Evolutionary conservation across 2,888 invertebrate genomes (phyloP).

Genomic region (Hypomecis atomaria): DNA sequence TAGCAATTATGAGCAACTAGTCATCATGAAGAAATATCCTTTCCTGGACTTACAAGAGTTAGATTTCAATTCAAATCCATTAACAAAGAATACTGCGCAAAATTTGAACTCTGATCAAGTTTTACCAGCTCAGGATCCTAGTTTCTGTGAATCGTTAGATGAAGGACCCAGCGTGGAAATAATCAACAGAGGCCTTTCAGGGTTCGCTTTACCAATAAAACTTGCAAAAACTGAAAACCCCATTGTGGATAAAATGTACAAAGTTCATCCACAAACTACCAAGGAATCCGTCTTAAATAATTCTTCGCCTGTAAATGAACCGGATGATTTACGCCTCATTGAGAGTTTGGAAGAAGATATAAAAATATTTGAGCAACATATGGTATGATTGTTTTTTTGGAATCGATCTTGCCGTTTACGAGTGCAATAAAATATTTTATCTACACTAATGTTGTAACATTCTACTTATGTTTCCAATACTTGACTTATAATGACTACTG

Average conservation of each 20-base stretch:
- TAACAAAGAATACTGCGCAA: slow-evolving; percentile 58
- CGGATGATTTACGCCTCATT: slow-evolving; percentile 26
- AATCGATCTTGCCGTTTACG: not conserved
- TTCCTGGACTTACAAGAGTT: slow-evolving; percentile 73
- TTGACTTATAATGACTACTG: no score
- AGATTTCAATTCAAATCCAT: slow-evolving; percentile 62
- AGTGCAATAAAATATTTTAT: not conserved
- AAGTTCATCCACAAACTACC: not conserved
- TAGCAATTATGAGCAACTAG: slow-evolving; percentile 70
- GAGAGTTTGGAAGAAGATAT: slow-evolving; percentile 53
- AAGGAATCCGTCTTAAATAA: slow-evolving; percentile 22
- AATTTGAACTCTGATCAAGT: slow-evolving; percentile 52
- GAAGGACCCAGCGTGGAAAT: slow-evolving; percentile 71
- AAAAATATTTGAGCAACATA: slow-evolving; percentile 43
- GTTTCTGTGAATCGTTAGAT: slow-evolving; percentile 61
- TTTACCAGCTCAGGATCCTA: slow-evolving; percentile 53
- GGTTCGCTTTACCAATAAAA: slow-evolving; percentile 70
- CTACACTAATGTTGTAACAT: no score
- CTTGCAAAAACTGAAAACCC: slow-evolving; percentile 46
- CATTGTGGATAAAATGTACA: slow-evolving; percentile 37
- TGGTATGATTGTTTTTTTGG: not conserved
- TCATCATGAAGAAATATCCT: slow-evolving; percentile 78
- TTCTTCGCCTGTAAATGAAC: slow-evolving; percentile 35
- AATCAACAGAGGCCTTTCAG: slow-evolving; percentile 71
- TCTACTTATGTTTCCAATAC: no score